Percentiles rank a stretch among this genome's conserved stretches.
Evolutionary conservation across 2,888 invertebrate genomes (phyloP).

Genomic region (Cataglyphis albicans): DNA sequence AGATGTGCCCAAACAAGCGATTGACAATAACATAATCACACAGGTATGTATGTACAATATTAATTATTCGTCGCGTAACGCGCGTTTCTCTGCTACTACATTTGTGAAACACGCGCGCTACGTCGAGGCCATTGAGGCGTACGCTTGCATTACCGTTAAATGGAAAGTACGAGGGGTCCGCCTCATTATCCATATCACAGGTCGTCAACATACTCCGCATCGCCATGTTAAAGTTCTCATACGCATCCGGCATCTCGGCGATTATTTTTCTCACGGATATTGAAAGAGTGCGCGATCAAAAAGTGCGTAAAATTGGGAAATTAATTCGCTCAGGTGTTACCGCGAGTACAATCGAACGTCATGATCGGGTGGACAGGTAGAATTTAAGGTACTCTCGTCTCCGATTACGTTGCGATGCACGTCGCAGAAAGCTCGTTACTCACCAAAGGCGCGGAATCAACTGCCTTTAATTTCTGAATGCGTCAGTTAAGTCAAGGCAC

Average conservation of each 20-base stretch:
- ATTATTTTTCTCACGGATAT: not conserved
- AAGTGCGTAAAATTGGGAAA: not conserved
- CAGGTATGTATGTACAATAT: not conserved
- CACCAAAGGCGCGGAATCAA: constrained; percentile 28
- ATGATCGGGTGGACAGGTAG: not conserved
- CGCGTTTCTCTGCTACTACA: not conserved
- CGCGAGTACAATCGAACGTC: not conserved
- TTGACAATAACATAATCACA: not conserved
- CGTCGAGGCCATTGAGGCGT: not conserved
- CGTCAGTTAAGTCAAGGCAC: constrained; percentile 50
- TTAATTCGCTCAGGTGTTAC: not conserved
- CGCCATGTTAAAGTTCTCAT: constrained; percentile 65
- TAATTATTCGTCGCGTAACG: not conserved
- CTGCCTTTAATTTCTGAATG: constrained; percentile 51
- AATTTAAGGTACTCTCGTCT: not conserved
- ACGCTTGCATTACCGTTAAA: constrained; percentile 71
- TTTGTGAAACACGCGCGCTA: not conserved
- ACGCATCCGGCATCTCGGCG: constrained; percentile 75
- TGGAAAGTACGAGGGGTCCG: constrained; percentile 60
- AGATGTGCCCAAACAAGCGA: not conserved
- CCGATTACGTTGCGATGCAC: not conserved
- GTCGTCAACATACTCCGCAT: constrained; percentile 21
- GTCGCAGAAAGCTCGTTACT: constrained; percentile 2
- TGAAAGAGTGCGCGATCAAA: no score
- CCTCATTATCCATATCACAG: constrained; percentile 57